A percentile compares a stretch with the other conserved stretches of the same genome.
Evolutionary conservation across 2,797 vertebrate genomes (phyloP).

Genomic region (Myiotriccus ornatus): DNA sequence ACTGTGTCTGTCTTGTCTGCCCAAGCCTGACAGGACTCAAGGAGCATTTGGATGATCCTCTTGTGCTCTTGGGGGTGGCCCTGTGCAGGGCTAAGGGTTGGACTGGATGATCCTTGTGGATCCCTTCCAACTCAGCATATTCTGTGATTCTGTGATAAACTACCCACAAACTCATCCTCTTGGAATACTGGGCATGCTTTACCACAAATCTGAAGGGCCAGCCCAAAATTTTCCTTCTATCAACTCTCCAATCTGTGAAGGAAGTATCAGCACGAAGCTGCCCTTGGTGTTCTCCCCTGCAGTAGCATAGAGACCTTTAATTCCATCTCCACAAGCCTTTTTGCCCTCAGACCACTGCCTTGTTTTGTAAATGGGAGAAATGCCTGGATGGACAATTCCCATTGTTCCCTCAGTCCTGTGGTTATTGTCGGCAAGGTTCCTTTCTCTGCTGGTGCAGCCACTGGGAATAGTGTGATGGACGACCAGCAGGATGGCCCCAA

Average conservation of each 20-base stretch:
- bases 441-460: background rate
- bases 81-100: background rate
- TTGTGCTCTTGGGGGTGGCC: background rate
- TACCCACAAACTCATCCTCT: background rate
- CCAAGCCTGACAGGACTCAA: background rate
- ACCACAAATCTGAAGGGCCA: background rate
- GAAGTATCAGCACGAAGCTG: background rate
- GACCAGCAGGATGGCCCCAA: background rate
- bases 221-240: background rate
- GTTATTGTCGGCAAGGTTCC: background rate
- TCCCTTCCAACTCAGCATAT: background rate
- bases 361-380: background rate
- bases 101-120: background rate
- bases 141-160: background rate
- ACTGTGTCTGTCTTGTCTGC: background rate
- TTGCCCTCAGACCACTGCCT: background rate
- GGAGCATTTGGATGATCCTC: background rate
- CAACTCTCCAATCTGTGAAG: background rate
- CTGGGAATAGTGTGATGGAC: background rate
- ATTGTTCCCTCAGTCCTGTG: background rate
- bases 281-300: background rate
- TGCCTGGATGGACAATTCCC: background rate
- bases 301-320: background rate
- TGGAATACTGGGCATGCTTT: accelerated
- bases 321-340: background rate